These are phyloP conservation scores for Porites lutea DNA, from an alignment of 64 coral and sea anemone genomes.

Conservation along the genomic window DNA sequence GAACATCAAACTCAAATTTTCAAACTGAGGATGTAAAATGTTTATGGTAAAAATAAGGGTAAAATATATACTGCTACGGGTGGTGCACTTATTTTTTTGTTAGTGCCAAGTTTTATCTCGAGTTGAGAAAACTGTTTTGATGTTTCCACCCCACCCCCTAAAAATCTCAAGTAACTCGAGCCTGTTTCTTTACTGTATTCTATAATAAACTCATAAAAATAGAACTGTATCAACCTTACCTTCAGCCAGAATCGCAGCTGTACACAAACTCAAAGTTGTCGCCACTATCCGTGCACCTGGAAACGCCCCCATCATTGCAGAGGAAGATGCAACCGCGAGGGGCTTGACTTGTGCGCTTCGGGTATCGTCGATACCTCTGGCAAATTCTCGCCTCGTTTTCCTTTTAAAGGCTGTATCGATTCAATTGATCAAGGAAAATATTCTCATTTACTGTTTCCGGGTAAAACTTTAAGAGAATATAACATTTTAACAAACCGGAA, in stretches of 20 bases:
- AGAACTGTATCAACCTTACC: neutral
- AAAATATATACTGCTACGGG: no score
- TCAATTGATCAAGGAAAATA: neutral
- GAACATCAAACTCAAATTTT: no score
- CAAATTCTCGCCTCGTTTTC: neutral
- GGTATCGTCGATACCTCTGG: neutral
- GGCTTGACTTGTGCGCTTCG: neutral
- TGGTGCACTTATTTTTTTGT: no score
- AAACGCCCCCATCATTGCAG: slow-evolving; percentile 13
- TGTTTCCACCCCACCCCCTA: neutral
- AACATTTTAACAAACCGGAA: neutral
- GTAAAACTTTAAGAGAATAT: neutral
- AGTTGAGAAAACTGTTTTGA: neutral
- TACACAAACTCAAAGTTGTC: neutral
- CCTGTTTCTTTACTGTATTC: neutral
- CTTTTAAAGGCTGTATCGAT: neutral
- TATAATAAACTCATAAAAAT: neutral
- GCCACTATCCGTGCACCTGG: neutral
- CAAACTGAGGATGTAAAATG: no score
- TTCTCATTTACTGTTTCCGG: slow-evolving; percentile 6
- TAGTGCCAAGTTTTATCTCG: neutral
- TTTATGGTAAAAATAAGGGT: no score
- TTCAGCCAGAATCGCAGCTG: neutral
- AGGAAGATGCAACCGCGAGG: neutral
- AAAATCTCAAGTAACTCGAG: no score